Evolutionary conservation across 53 echinoderm and acorn worm species (phyloP).

Genomic region (Holothuria leucospilota): DNA sequence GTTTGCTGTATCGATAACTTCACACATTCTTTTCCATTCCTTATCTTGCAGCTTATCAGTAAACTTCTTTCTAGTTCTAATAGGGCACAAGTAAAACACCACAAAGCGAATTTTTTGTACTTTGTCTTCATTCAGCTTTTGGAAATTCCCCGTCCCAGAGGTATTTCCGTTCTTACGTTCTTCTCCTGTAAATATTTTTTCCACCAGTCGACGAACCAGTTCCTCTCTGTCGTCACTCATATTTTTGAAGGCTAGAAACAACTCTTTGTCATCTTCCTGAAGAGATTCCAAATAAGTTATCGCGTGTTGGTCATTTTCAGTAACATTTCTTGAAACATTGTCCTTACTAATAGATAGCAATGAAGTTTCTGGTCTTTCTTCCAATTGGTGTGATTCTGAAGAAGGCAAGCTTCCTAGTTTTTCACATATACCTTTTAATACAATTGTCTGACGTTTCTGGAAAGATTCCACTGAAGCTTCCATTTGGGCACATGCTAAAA

Average conservation of each 20-base stretch:
- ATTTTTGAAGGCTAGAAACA: background rate
- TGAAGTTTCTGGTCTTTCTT: too few species aligned
- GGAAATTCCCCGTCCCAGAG: background rate
- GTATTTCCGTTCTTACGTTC: conserved; percentile 11
- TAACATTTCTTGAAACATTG: too few species aligned
- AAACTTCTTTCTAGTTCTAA: background rate
- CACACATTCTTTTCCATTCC: conserved; percentile 10
- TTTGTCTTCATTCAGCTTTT: background rate
- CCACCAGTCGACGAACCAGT: background rate
- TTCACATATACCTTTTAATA: too few species aligned
- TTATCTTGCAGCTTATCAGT: background rate
- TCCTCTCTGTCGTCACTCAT: conserved; percentile 1
- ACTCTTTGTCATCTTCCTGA: background rate
- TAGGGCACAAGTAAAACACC: conserved; percentile 5
- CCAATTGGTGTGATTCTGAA: too few species aligned
- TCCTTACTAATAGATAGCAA: too few species aligned
- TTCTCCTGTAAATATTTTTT: background rate
- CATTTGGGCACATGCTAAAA: too few species aligned
- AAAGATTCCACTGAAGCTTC: too few species aligned
- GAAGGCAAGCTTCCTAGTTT: too few species aligned
- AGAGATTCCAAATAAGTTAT: too few species aligned
- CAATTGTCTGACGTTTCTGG: too few species aligned
- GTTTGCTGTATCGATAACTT: conserved; percentile 8
- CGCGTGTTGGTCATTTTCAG: too few species aligned
- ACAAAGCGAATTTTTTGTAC: background rate